These are phyloP conservation scores for Crossocerus cetratus DNA, from an alignment of 2,888 invertebrate genomes.

Conservation along the genomic window DNA sequence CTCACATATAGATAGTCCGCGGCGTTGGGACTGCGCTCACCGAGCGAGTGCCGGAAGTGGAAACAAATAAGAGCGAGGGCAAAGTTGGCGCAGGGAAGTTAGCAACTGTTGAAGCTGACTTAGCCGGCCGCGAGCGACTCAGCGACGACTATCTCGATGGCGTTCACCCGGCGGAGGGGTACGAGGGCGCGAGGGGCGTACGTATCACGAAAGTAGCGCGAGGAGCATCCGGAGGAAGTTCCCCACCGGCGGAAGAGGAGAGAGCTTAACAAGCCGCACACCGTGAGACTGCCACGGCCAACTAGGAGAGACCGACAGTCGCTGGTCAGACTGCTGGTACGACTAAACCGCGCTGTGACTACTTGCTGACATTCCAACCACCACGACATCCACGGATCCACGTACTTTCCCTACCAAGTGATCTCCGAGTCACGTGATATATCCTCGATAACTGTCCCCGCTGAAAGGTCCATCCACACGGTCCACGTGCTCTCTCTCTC, in stretches of 20 bases:
- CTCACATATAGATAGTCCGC: background rate
- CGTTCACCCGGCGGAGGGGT: too few relatives aligned
- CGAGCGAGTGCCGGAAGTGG: background rate
- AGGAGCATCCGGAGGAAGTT: constrained; percentile 21
- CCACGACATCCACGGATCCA: constrained; percentile 21
- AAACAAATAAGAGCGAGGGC: constrained; percentile 1
- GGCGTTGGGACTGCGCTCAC: background rate
- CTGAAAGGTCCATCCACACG: constrained; percentile 18
- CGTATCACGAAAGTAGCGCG: background rate
- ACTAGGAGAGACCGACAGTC: constrained; percentile 29
- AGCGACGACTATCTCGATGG: too few relatives aligned
- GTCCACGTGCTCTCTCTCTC: background rate
- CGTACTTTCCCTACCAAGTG: constrained; percentile 33
- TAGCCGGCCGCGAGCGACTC: background rate
- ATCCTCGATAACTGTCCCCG: constrained; percentile 36
- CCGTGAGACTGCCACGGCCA: constrained; percentile 1
- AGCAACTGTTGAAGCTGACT: constrained; percentile 4
- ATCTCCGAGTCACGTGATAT: constrained; percentile 25
- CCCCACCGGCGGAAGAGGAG: constrained; percentile 1
- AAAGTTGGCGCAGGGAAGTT: background rate
- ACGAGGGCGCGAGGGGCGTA: too few relatives aligned
- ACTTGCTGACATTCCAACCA: constrained; percentile 50
- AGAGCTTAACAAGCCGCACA: constrained; percentile 1
- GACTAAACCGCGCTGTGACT: constrained; percentile 64
- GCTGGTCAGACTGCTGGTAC: constrained; percentile 34